phyloP scores from a whole-genome alignment of 2,888 invertebrate genomes.

The Drepanosiphum platanoidis region DNA sequence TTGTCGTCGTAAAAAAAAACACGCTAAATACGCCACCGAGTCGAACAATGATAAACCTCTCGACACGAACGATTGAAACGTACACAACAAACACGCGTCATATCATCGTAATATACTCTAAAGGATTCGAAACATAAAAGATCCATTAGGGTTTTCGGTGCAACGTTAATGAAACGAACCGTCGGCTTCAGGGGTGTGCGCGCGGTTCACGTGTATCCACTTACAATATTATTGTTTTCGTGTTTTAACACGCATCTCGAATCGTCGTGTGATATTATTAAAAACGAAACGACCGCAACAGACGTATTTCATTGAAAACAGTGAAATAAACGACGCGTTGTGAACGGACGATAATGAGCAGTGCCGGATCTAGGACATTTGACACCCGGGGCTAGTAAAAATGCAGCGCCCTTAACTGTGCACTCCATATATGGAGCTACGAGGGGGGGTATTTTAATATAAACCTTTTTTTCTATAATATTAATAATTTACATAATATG shows the following conservation, averaged over 20 bases:
- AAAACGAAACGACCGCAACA: not conserved
- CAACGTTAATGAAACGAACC: slow-evolving; percentile 16
- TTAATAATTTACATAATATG: too few relatives aligned
- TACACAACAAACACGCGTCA: not conserved
- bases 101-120: slow-evolving; percentile 2
- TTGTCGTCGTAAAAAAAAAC: too few relatives aligned
- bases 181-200: not conserved
- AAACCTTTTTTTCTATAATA: too few relatives aligned
- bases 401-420: too few relatives aligned
- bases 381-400: too few relatives aligned
- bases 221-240: slow-evolving; percentile 13
- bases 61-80: not conserved
- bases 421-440: too few relatives aligned
- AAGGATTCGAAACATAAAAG: slow-evolving; percentile 31
- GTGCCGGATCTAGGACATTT: too few relatives aligned
- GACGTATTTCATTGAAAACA: slow-evolving; percentile 13
- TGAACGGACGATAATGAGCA: not conserved
- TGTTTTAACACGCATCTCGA: not conserved
- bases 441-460: too few relatives aligned
- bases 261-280: not conserved
- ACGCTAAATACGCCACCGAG: too few relatives aligned
- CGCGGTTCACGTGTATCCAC: not conserved
- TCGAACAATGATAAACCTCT: not conserved
- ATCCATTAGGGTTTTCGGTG: slow-evolving; percentile 21
- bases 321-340: not conserved